phyloP scores from a whole-genome alignment of 2,888 invertebrate genomes.

The Tenthredo mesomela region DNA sequence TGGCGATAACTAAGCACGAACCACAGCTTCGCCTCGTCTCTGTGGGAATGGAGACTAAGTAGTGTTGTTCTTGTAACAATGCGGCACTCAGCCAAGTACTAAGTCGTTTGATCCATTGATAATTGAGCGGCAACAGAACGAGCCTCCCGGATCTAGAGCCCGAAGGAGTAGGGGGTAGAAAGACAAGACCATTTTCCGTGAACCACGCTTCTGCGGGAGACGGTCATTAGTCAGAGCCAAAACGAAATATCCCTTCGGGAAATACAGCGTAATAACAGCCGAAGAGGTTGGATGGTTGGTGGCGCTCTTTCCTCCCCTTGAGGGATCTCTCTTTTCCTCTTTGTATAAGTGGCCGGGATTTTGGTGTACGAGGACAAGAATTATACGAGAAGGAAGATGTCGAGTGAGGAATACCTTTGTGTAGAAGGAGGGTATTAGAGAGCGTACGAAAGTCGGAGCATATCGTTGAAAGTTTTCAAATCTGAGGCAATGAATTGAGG shows the following conservation, averaged over 20 bases:
- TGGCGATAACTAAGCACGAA: background rate
- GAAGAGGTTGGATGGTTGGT: constrained; percentile 34
- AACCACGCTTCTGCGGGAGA: constrained; percentile 40
- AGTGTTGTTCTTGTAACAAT: constrained; percentile 58
- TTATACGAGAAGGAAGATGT: constrained; percentile 32
- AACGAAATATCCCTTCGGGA: constrained; percentile 67
- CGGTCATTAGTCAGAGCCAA: constrained; percentile 58
- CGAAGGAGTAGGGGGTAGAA: constrained; percentile 34
- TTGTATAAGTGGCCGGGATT: constrained; percentile 34
- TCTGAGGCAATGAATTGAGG: constrained; percentile 67
- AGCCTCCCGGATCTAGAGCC: constrained; percentile 6
- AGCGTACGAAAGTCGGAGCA: background rate
- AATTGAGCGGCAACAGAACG: constrained; percentile 59
- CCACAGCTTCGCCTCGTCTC: background rate
- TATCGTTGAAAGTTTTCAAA: constrained; percentile 66
- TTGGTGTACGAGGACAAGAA: constrained; percentile 19
- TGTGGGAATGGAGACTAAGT: constrained; percentile 35
- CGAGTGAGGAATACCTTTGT: constrained; percentile 34
- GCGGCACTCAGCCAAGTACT: constrained; percentile 59
- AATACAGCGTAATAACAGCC: constrained; percentile 66
- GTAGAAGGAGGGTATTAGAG: background rate
- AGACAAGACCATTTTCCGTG: constrained; percentile 49
- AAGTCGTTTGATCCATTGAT: constrained; percentile 63
- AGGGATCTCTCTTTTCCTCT: constrained; percentile 44
- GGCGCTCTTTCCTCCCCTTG: background rate